Evolutionary conservation across 1,140 invertebrate genomes (phyloP).

Genomic region (Glossosoma conforme): DNA sequence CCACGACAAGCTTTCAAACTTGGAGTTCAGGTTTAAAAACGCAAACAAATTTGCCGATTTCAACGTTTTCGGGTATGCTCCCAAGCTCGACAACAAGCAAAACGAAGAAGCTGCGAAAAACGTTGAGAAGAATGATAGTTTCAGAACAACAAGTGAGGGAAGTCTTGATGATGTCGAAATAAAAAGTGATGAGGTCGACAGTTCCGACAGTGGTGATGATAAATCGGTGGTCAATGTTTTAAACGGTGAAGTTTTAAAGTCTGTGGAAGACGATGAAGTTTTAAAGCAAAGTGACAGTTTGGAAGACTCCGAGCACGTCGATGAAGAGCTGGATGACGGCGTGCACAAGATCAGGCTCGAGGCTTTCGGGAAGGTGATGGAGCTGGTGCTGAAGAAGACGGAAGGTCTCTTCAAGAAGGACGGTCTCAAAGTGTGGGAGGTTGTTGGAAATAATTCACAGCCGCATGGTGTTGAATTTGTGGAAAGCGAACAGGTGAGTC

Average conservation of each 20-base stretch:
- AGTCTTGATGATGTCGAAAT: no score
- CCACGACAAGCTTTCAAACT: conserved; percentile 40
- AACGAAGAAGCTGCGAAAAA: conserved; percentile 4
- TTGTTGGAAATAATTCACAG: conserved; percentile 60
- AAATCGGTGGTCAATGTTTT: conserved; percentile 41
- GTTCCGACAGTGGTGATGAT: conserved; percentile 43
- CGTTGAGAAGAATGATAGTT: no score
- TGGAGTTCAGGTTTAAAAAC: conserved; percentile 29
- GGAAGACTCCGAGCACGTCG: conserved; percentile 44
- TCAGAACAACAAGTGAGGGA: no score
- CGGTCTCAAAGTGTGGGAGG: conserved; percentile 71
- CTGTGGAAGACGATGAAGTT: conserved; percentile 42
- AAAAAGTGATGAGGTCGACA: conserved; percentile 39
- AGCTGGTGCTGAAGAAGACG: conserved; percentile 67
- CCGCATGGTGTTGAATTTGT: conserved; percentile 71
- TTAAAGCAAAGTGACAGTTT: conserved; percentile 32
- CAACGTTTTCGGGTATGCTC: background rate
- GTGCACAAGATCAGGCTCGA: conserved; percentile 66
- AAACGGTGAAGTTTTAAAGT: conserved; percentile 36
- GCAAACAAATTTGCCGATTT: conserved; percentile 30
- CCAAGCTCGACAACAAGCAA: background rate
- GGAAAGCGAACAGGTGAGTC: conserved; percentile 63
- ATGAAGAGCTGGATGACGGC: conserved; percentile 47
- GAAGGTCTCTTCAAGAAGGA: conserved; percentile 66
- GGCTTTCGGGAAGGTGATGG: conserved; percentile 69